Evolutionary conservation across 2,888 invertebrate genomes (phyloP), one percentile per base, ranked within the genome.

Genomic region (Reticulitermes lucifugus): DNA sequence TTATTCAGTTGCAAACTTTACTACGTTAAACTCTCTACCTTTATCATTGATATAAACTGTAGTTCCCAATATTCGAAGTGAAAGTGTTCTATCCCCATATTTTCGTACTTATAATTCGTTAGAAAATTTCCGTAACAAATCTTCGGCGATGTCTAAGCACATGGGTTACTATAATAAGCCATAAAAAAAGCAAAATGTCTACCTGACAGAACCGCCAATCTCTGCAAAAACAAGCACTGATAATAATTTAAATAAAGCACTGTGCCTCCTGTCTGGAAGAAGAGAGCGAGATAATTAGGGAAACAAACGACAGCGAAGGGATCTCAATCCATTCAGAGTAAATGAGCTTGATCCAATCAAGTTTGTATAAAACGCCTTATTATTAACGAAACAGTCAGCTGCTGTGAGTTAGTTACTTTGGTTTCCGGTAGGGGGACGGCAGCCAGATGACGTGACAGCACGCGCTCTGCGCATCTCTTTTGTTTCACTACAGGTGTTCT

Each of bases 391-490:
- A 55, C 14, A 55, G 55, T 55, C 65, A 65, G 65, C 65, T 65
- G 65, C 65, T 65, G 65, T n/a, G 25, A 65, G n/a, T 55, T 51
- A 51, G 60, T 60, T 65, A 12, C 65, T 65, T 65, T n/a, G 65
- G 65, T 65, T 65, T 65, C 65, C 65, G 65, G 65, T 65, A 25
- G n/a, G n/a, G 65, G 55, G 55, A 55, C 65, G 65, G 65, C 65
- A 65, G 65, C 65, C 65, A 65, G 65, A n/a, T 65, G 65, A 65
- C 65, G 65, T 65, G 65, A n/a, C 65, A 25, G 65, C 65, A 65
- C 65, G 65, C 65, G 65, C 65, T 14, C 65, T 7, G 65, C 65
- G 25, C 65, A 25, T 65, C 65, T 25, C 65, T 65, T 65, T 65
- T 65, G 65, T 65, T 65, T 65, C 65, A 25, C n/a, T 65, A 65